Conservation (phyloP, 2,797 vertebrate genomes). For the Galaxias olidus region DNA sequence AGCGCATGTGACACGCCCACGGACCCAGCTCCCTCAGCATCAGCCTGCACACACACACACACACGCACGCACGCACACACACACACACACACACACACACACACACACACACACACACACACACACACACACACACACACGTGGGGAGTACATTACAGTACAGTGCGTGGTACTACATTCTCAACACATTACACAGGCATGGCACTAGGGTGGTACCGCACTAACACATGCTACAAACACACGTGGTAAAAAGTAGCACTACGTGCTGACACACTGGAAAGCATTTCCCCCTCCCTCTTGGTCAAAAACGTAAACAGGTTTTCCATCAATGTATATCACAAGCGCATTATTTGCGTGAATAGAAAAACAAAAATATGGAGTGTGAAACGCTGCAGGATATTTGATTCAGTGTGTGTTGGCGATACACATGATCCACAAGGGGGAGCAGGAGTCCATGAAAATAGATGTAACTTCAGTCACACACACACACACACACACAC, state of each 20-base stretch:
- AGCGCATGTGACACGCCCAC: conserved; percentile 94
- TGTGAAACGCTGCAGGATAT: too few species aligned
- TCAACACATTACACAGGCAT: background rate
- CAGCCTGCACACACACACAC: conserved; percentile 75
- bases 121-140: background rate
- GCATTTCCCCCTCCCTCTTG: conserved; percentile 64
- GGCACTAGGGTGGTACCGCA: conserved; percentile 68
- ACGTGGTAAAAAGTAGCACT: conserved; percentile 93
- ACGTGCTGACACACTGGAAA: conserved; percentile 59
- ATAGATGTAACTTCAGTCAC: background rate
- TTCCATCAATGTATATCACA: background rate
- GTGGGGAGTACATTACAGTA: background rate
- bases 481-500: background rate
- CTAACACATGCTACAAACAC: conserved; percentile 89
- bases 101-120: conserved; percentile 63
- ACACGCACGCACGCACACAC: conserved; percentile 29
- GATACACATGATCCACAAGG: background rate
- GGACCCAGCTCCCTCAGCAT: conserved; percentile 93
- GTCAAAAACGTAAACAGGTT: background rate
- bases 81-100: conserved; percentile 51
- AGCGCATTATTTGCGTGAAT: background rate
- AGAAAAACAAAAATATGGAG: too few species aligned
- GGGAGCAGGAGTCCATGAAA: conserved; percentile 65
- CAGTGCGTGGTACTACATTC: too few species aligned
- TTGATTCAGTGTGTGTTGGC: too few species aligned